Evolutionary conservation across 2,888 invertebrate genomes (phyloP), one percentile per base, ranked within the genome.

Genomic region (Andrena chrysosceles): DNA sequence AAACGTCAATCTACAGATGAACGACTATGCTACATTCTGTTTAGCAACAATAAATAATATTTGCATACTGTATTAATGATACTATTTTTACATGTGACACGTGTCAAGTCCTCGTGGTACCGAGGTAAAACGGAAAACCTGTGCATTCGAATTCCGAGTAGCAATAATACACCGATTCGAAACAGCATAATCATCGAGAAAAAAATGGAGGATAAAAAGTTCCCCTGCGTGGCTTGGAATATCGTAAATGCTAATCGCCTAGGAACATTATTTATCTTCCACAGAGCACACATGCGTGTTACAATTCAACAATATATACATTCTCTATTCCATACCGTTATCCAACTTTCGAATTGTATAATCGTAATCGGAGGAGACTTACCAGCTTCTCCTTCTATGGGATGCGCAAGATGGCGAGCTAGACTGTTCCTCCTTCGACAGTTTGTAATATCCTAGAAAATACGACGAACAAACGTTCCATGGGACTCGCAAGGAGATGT

Each of bases 231-330:
- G 29, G 33, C 52, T 68, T 52, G 56, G 81, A 73, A 63, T 73
- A 81, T 73, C 31, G 67, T 16, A 35, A 72, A 73, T 54, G 52
- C 23, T 68, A 68, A 68, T 68, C 23, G 54, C 16, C 23, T 20
- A 3, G 23, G 33, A 56, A 54, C 23, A 35, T 33, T 31, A 52
- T 54, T 33, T 68, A 68, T 20, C 54, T 33, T 68, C 31, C 8
- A 5, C 23, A 16, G 33, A 68, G 33, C 13, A 56, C 8, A 13
- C 26, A 26, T 26, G 8, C 23, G 10, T 23, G 10, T 26, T 56
- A 20, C 26, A 26, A 0, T 56, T 56, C 56, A 26, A 56, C 23
- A 23, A 56, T 56, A 10, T 56, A 26, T 10, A 10, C 54, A 23
- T 23, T 23, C 10, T 4, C 56, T 13, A 1, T 13, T 8, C 23